These are phyloP conservation scores for Campylorhamphus procurvoides DNA, from an alignment of 2,113 vertebrate genomes.

Conservation along the genomic window DNA sequence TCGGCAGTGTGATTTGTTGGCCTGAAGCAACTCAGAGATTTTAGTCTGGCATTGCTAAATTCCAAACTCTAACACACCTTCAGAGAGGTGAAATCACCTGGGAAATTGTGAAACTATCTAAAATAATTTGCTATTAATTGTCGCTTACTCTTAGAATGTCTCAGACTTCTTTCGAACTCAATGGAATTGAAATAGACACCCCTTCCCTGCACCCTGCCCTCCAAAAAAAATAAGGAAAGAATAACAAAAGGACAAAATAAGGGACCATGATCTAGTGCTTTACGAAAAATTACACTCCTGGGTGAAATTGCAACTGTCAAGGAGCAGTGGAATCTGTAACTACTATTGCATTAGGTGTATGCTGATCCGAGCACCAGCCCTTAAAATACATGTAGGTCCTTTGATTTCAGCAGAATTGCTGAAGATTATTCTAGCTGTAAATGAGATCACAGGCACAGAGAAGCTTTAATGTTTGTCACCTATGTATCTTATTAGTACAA, in stretches of 20 bases:
- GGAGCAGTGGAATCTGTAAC: background rate
- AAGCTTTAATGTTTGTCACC: background rate
- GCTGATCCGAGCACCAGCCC: background rate
- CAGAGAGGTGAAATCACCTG: background rate
- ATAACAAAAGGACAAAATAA: background rate
- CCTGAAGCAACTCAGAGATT: background rate
- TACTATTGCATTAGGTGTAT: background rate
- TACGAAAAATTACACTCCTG: background rate
- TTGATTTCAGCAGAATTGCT: background rate
- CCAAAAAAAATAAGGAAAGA: fast-evolving
- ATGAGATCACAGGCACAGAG: background rate
- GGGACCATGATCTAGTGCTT: background rate
- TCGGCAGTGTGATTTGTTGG: background rate
- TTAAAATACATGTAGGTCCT: background rate
- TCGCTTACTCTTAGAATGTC: background rate
- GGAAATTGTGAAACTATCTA: background rate
- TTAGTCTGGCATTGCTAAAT: background rate
- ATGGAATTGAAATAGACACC: background rate
- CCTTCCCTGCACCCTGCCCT: too few species aligned
- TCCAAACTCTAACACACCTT: background rate
- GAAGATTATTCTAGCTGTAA: background rate
- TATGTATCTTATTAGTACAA: fast-evolving
- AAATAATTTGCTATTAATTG: background rate
- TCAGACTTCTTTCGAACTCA: background rate
- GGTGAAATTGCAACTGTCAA: background rate